Evolutionary conservation across 2,113 vertebrate genomes (phyloP).

Genomic region (Azemiops feae): DNA sequence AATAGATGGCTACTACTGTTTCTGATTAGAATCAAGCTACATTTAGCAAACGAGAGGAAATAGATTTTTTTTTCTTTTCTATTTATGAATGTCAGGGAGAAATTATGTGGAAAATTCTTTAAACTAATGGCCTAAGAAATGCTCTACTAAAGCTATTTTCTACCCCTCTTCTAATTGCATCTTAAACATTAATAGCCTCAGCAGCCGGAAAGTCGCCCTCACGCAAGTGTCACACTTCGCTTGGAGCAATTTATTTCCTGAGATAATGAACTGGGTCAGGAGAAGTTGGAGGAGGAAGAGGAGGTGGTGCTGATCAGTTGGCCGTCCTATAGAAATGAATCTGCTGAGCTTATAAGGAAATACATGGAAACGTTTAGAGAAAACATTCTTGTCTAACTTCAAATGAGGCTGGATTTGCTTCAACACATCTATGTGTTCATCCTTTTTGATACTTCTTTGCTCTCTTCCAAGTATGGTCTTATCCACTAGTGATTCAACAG

Average conservation of each 20-base stretch:
- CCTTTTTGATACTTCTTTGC: constrained; percentile 6
- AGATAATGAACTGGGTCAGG: constrained; percentile 59
- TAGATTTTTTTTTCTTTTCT: constrained; percentile 23
- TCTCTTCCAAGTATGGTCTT: background rate
- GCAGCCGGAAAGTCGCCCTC: constrained; percentile 37
- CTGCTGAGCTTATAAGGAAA: background rate
- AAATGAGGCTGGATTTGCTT: background rate
- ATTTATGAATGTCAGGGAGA: constrained; percentile 48
- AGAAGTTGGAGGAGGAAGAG: constrained; percentile 24
- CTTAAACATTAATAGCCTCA: constrained; percentile 53
- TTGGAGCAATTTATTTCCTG: constrained; percentile 55
- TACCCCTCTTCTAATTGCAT: constrained; percentile 56
- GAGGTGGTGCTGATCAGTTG: background rate
- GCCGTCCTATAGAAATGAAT: background rate
- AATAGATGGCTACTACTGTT: background rate
- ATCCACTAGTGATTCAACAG: background rate
- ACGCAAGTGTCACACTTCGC: constrained; percentile 54
- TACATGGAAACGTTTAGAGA: background rate
- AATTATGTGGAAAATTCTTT: constrained; percentile 65
- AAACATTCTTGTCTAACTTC: background rate
- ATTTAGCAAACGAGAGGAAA: constrained; percentile 19
- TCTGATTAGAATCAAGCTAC: background rate
- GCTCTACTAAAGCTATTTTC: constrained; percentile 60
- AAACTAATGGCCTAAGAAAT: constrained; percentile 65
- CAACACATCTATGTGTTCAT: background rate